These are phyloP conservation scores for Acanthurus leucopareius DNA, from an alignment of 2,797 vertebrate genomes.

Conservation along the genomic window DNA sequence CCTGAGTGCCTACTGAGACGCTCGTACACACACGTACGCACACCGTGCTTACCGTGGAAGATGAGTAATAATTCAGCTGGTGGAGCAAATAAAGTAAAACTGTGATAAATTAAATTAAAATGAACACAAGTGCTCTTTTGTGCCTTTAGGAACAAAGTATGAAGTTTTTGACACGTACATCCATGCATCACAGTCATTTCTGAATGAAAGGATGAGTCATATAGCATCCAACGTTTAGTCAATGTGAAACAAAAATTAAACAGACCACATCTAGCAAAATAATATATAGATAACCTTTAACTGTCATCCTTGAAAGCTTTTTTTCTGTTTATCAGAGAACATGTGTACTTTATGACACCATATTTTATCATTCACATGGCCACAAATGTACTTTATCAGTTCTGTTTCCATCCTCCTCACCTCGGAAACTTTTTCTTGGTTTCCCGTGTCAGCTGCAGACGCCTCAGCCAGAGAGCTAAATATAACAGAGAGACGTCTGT, in stretches of 20 bases:
- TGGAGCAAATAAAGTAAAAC: background rate
- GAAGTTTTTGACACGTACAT: background rate
- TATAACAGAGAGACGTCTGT: constrained; percentile 67
- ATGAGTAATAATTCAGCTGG: constrained; percentile 55
- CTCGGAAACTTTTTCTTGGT: constrained; percentile 52
- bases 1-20: constrained; percentile 61
- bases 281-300: constrained; percentile 12
- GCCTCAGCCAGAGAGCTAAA: constrained; percentile 65
- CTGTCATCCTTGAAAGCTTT: background rate
- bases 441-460: constrained; percentile 46
- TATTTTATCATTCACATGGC: constrained; percentile 18
- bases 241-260: background rate
- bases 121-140: background rate
- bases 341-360: background rate
- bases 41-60: constrained; percentile 26
- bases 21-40: constrained; percentile 25
- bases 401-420: constrained; percentile 57
- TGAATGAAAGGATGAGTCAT: constrained; percentile 22
- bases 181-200: background rate
- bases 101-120: background rate
- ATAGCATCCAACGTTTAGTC: background rate
- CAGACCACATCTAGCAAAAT: background rate
- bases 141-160: background rate
- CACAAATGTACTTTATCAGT: constrained; percentile 1
- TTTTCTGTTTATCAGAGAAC: background rate